Evolutionary conservation across 2,113 vertebrate species (phyloP).

Genomic region (Phyllostomus discolor): DNA sequence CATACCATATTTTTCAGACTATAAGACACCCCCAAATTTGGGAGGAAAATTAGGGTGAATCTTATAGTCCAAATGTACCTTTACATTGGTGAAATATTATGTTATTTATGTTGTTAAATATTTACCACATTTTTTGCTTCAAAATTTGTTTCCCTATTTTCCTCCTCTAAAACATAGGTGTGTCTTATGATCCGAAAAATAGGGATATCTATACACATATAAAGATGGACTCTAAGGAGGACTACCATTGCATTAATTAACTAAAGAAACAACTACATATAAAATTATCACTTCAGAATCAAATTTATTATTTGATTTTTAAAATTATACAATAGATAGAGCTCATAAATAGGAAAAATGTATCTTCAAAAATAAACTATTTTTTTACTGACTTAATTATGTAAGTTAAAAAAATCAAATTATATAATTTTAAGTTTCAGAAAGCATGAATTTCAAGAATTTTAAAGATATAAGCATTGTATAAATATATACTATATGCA

Average conservation of each 20-base stretch:
- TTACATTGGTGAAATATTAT: too few species aligned
- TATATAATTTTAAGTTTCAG: conserved; percentile 29
- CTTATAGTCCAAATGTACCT: too few species aligned
- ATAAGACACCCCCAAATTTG: too few species aligned
- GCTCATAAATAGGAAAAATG: not conserved
- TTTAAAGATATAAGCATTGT: not conserved
- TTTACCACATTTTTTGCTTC: too few species aligned
- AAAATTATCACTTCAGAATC: not conserved
- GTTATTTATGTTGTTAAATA: too few species aligned
- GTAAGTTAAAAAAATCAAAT: not conserved
- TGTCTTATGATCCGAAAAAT: too few species aligned
- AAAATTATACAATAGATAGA: not conserved
- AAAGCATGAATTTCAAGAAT: not conserved
- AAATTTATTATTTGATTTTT: not conserved
- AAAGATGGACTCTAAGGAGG: not conserved
- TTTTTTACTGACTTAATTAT: not conserved
- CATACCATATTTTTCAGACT: too few species aligned
- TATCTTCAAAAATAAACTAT: not conserved
- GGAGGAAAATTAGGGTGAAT: too few species aligned
- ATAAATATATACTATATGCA: not conserved
- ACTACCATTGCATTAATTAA: not conserved
- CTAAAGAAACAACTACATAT: not conserved
- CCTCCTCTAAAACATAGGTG: too few species aligned
- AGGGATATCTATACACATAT: too few species aligned
- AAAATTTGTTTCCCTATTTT: too few species aligned